Conservation (phyloP, 2,888 invertebrate genomes). For the Lepidocyrtoides sp. region DNA sequence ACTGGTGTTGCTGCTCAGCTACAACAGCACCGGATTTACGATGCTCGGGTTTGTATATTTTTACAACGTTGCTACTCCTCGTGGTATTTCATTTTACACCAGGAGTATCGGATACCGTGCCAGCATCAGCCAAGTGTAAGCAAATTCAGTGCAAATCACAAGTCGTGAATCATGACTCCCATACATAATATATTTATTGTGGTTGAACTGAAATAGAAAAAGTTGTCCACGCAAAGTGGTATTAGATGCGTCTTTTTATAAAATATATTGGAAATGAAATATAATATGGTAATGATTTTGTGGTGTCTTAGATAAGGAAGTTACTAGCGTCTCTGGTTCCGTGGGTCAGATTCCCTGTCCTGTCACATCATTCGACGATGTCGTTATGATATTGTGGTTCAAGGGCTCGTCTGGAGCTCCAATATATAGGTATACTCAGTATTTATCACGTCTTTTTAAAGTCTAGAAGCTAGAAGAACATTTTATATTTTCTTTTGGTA, state of each 20-base stretch:
- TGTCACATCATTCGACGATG: conserved; percentile 88
- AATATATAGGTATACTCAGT: conserved; percentile 91
- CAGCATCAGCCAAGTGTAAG: conserved; percentile 80
- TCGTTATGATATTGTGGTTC: conserved; percentile 96
- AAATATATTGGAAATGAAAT: too few species aligned
- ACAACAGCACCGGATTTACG: neutral
- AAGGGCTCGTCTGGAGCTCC: conserved; percentile 95
- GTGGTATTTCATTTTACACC: neutral
- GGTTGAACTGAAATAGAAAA: too few species aligned
- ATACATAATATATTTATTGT: too few species aligned
- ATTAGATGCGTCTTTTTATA: too few species aligned
- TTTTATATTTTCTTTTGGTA: too few species aligned
- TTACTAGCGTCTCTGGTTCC: conserved; percentile 81
- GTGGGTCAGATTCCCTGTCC: conserved; percentile 84
- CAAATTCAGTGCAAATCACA: neutral
- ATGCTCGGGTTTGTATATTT: neutral
- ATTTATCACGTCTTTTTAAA: too few species aligned
- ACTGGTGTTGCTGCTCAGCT: neutral
- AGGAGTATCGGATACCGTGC: conserved; percentile 78
- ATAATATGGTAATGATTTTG: too few species aligned
- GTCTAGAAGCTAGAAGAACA: too few species aligned
- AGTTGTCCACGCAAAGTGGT: too few species aligned
- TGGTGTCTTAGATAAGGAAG: conserved; percentile 78
- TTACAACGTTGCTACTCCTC: conserved; percentile 25
- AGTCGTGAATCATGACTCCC: too few species aligned